phyloP scores from a whole-genome alignment of 2,888 invertebrate species.

The Pristionchus entomophagus region DNA sequence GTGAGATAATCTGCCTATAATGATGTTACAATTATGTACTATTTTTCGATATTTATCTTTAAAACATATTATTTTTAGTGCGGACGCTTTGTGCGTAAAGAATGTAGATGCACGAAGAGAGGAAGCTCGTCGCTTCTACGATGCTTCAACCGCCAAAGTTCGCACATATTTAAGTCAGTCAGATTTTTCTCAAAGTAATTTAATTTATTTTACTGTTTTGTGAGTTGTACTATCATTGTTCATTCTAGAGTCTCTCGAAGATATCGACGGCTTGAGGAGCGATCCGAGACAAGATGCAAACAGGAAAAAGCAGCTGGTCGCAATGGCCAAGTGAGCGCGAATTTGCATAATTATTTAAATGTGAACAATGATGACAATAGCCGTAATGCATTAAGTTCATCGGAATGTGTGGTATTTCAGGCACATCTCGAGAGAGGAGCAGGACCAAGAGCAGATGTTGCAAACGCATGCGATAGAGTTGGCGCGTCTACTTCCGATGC shows the following conservation, averaged over 20 bases:
- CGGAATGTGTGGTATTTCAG: background rate
- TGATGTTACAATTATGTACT: background rate
- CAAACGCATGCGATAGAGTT: background rate
- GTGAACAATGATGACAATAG: background rate
- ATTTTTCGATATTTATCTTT: too few species aligned
- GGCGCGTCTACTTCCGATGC: background rate
- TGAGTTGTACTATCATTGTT: too few species aligned
- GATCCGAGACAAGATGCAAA: background rate
- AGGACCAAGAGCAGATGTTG: background rate
- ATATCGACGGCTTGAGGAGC: background rate
- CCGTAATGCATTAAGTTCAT: too few species aligned
- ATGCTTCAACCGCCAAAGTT: background rate
- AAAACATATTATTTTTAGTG: too few species aligned
- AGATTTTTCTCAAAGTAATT: background rate
- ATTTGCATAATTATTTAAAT: background rate
- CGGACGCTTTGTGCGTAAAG: background rate
- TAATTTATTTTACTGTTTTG: background rate
- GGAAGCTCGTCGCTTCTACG: background rate
- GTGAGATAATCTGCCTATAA: background rate
- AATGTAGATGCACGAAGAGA: background rate
- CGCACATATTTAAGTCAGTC: background rate
- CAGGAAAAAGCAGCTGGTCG: background rate
- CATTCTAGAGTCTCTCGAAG: background rate
- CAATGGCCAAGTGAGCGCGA: background rate
- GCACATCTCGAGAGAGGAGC: background rate